phyloP scores from a whole-genome alignment of 2,888 invertebrate genomes.

The Sphaeridia pumilis region DNA sequence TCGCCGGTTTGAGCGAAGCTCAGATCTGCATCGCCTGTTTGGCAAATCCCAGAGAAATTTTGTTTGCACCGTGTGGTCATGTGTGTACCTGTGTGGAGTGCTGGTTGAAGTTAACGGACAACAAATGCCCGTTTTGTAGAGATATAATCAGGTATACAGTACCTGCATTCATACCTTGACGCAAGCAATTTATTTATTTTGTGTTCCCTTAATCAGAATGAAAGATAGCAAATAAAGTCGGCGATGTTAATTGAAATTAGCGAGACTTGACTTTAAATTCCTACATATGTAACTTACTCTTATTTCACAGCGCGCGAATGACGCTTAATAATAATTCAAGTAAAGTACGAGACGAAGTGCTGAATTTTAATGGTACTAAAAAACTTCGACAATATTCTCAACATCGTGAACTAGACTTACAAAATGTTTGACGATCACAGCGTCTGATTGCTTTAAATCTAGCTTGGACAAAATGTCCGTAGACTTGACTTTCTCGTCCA shows the following conservation, averaged over 20 bases:
- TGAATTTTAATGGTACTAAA: constrained; percentile 15
- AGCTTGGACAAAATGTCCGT: constrained; percentile 19
- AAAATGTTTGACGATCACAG: constrained; percentile 31
- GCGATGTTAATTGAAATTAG: too few relatives aligned
- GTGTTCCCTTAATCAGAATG: too few relatives aligned
- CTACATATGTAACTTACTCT: too few relatives aligned
- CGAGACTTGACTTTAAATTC: too few relatives aligned
- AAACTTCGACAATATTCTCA: constrained; percentile 23
- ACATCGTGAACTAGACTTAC: constrained; percentile 20
- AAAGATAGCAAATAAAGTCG: too few relatives aligned
- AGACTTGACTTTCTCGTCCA: constrained; percentile 11
- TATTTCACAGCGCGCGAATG: too few relatives aligned
- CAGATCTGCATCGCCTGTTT: constrained; percentile 13
- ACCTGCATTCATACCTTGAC: constrained; percentile 11
- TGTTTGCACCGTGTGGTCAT: constrained; percentile 11
- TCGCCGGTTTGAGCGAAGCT: constrained; percentile 8
- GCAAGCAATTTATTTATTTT: too few relatives aligned
- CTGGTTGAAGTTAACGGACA: constrained; percentile 4
- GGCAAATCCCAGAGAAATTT: constrained; percentile 9
- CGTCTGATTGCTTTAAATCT: constrained; percentile 23
- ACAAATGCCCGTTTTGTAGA: constrained; percentile 9
- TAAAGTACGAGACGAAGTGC: too few relatives aligned
- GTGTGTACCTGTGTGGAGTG: constrained; percentile 13
- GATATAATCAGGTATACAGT: constrained; percentile 4
- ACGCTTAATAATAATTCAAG: background rate